Evolutionary conservation across 2,797 vertebrate species (phyloP), one percentile per base, ranked within the genome.

Genomic region (Tenualosa ilisha): DNA sequence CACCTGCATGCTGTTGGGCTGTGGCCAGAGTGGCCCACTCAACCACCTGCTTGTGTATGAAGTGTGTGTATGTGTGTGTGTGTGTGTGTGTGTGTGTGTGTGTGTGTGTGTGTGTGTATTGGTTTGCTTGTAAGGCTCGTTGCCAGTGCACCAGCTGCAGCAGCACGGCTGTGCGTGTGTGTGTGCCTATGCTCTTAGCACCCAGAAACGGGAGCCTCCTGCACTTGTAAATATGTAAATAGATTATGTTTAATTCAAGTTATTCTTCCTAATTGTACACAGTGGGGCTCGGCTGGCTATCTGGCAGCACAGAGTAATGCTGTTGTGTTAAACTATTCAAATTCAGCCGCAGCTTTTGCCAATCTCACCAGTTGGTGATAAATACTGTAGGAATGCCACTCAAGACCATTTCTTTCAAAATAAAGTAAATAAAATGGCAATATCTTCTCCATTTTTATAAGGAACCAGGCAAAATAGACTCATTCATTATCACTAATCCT

Each of bases 211-310:
- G 37, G 17, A 46, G 72, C 72, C 72, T 79, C 72, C 72, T 79
- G 37, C 37, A 46, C 72, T 79, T 46, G 72, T 79, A 79, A 79
- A 46, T 79, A 79, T 79, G 40, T 79, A 79, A 79, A 79, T 46
- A 79, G 72, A 79, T 22, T 1, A 79, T 79, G 72, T 79, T 79
- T 79, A 79, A 79, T 79, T 79, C 37, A 79, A 79, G 72, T 46
- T 20, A 79, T 43, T 79, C 72, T 79, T 79, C 72, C 37, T 79
- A 79, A 79, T 79, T 79, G 40, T 46, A 43, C 72, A 46, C 40
- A 46, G 15, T 79, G 72, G 72, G 37, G 37, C 72, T 20, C 6
- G 26, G 40, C 22, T 46, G 72, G 72, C 72, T 8, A 37, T 46
- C 37, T 22, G 17, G 72, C 72, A 31, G 15, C 40, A 46, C 15